These are phyloP conservation scores for Pitta sordida DNA, from an alignment of 2,113 vertebrate species.

Conservation along the genomic window DNA sequence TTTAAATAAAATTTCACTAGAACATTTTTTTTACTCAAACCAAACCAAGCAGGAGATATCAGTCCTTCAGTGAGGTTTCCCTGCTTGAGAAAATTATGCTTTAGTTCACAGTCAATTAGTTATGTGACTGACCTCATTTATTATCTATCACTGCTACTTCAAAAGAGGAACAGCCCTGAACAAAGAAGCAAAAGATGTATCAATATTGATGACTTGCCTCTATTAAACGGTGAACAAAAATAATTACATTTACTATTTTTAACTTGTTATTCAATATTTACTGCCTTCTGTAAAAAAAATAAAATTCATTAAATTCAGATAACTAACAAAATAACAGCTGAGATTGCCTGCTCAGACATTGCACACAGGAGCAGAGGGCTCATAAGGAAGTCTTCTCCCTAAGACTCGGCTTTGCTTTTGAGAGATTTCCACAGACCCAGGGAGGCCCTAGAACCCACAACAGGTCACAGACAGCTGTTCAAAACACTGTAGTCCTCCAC, in stretches of 20 bases:
- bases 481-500: neutral
- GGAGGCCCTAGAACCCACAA: neutral
- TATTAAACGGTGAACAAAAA: neutral
- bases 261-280: neutral
- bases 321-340: neutral
- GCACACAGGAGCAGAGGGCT: neutral
- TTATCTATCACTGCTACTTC: slow-evolving; percentile 24
- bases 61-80: neutral
- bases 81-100: slow-evolving; percentile 3
- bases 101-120: neutral
- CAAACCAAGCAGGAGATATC: neutral
- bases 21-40: neutral
- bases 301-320: neutral
- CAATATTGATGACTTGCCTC: neutral
- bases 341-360: neutral
- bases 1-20: neutral
- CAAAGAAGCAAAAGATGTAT: neutral
- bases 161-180: slow-evolving; percentile 10
- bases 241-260: neutral
- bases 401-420: neutral
- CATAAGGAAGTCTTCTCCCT: neutral
- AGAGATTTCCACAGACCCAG: neutral
- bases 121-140: slow-evolving; percentile 41
- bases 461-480: neutral
- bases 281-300: neutral